These are phyloP conservation scores for Nomada ruficornis DNA, from an alignment of 2,888 invertebrate species.

Conservation along the genomic window DNA sequence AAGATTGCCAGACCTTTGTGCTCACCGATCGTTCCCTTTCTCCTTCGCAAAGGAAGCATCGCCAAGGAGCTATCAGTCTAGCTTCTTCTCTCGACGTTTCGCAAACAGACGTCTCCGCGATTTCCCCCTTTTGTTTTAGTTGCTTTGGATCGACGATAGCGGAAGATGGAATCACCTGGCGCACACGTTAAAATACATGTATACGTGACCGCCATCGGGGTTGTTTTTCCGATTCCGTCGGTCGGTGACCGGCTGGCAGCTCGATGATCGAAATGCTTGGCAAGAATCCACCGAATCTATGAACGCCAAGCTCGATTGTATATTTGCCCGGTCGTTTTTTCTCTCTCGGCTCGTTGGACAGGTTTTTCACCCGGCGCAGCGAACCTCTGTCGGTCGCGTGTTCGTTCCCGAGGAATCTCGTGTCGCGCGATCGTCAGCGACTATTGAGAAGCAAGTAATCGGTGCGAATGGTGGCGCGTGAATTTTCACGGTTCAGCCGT, in stretches of 20 bases:
- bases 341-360: not conserved
- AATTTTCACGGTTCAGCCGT: slow-evolving; percentile 17
- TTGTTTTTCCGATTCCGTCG: slow-evolving; percentile 38
- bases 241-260: slow-evolving; percentile 48
- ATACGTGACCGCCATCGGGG: slow-evolving; percentile 8
- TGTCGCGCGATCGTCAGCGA: slow-evolving; percentile 3
- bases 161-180: not conserved
- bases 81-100: too few relatives aligned
- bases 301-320: slow-evolving; percentile 24
- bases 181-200: not conserved
- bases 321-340: not conserved
- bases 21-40: not conserved
- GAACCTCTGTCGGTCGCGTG: not conserved
- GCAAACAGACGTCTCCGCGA: too few relatives aligned
- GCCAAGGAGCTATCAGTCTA: not conserved
- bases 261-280: slow-evolving; percentile 54
- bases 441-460: slow-evolving; percentile 18
- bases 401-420: slow-evolving; percentile 14
- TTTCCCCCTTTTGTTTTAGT: too few relatives aligned
- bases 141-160: too few relatives aligned
- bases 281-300: slow-evolving; percentile 47
- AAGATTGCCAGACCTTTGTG: not conserved
- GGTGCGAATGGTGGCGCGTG: slow-evolving; percentile 28
- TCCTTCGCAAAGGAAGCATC: too few relatives aligned
- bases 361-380: not conserved